Evolutionary conservation across 2,797 vertebrate species (phyloP).

Genomic region (Rhinophrynus dorsalis): DNA sequence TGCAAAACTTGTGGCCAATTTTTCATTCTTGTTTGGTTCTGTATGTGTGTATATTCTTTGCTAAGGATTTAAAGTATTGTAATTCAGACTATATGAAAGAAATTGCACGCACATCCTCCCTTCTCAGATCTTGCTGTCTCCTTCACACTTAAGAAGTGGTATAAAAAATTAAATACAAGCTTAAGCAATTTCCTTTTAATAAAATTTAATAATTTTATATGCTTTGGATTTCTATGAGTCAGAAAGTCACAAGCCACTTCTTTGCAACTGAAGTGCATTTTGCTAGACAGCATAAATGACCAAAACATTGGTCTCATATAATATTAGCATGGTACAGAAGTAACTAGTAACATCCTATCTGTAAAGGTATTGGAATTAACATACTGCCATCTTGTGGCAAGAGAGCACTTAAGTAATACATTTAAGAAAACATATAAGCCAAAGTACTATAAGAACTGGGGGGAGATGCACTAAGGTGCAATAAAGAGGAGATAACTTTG

Average conservation of each 20-base stretch:
- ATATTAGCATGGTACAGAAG: conserved; percentile 19
- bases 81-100: no score
- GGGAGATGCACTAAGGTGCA: no score
- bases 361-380: conserved; percentile 15
- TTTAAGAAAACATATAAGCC: no score
- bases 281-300: conserved; percentile 26
- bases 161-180: conserved; percentile 25
- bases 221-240: background rate
- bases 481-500: no score
- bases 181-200: conserved; percentile 24
- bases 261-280: conserved; percentile 31
- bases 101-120: no score
- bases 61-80: no score
- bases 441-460: no score
- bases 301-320: conserved; percentile 27
- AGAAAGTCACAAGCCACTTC: conserved; percentile 27
- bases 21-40: background rate
- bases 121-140: no score
- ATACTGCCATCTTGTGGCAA: conserved; percentile 43
- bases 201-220: background rate
- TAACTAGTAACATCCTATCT: background rate
- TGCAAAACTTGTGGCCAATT: background rate
- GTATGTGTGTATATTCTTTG: no score
- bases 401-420: background rate
- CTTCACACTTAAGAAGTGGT: background rate